Evolutionary conservation across 2,797 vertebrate species (phyloP).

Genomic region (Pseudomugil gertrudae): DNA sequence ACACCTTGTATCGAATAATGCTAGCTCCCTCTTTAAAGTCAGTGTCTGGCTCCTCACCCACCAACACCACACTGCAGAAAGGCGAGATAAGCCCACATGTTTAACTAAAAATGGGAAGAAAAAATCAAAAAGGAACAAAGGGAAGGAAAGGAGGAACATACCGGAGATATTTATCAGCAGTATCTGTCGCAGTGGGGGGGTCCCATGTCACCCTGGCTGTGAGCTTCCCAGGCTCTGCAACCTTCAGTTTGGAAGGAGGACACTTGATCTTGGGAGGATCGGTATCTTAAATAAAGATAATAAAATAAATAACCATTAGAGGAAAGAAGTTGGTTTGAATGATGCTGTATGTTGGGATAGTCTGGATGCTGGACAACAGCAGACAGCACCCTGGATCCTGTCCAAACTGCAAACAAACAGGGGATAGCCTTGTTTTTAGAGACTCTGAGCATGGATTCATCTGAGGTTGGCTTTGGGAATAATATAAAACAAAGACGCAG

Average conservation of each 20-base stretch:
- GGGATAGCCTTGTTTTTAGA: slow-evolving; percentile 47
- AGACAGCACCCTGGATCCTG: slow-evolving; percentile 22
- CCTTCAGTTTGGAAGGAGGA: slow-evolving; percentile 88
- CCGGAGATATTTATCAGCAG: slow-evolving; percentile 88
- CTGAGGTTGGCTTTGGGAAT: slow-evolving; percentile 19
- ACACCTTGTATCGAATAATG: slow-evolving; percentile 90
- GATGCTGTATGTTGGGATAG: neutral
- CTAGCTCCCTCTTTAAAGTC: slow-evolving; percentile 89
- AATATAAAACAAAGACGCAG: slow-evolving; percentile 15
- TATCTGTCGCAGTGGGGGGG: slow-evolving; percentile 87
- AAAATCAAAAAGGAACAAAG: neutral
- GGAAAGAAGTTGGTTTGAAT: slow-evolving; percentile 15
- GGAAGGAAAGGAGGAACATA: slow-evolving; percentile 61
- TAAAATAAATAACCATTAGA: slow-evolving; percentile 12
- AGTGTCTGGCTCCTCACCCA: slow-evolving; percentile 86
- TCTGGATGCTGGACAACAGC: neutral
- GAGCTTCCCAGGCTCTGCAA: slow-evolving; percentile 92
- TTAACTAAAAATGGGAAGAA: slow-evolving; percentile 14
- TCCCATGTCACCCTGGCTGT: slow-evolving; percentile 90
- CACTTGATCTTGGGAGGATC: slow-evolving; percentile 96
- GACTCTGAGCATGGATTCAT: neutral
- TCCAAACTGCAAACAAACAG: slow-evolving; percentile 37
- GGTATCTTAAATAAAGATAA: slow-evolving; percentile 81
- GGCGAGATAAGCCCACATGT: neutral
- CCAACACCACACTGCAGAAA: slow-evolving; percentile 84